Evolutionary conservation across 2,113 vertebrate species (phyloP), one percentile per base, ranked within the genome.

Genomic region (Nerophis lumbriciformis): DNA sequence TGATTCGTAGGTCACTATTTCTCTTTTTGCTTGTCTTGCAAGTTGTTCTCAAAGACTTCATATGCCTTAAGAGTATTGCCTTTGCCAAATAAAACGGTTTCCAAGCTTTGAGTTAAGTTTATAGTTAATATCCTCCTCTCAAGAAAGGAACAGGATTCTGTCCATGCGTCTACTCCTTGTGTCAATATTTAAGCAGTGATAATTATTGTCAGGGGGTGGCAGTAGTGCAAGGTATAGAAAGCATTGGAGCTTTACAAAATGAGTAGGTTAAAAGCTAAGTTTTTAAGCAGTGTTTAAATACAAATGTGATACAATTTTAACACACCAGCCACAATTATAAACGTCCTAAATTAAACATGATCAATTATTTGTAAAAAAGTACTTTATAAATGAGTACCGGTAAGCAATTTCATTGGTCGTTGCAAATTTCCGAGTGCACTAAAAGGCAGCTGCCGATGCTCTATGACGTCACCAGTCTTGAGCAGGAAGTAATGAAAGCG

Each of bases 41-140:
- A n/a, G 6, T 53, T 35, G 19, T 69, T 66, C 8, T 6, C 11
- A 36, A 39, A 10, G 28, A 28, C 28, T 53, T 53, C 2, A 72
- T 75, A 54, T 80, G 69, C 72, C 65, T 82, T 71, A 1, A 61
- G 59, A 73, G 56, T 73, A 48, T 67, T 69, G 57, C 71, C 59
- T 69, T 69, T 80, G 74, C 77, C 78, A 82, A 87, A 88, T 87
- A 87, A 69, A 66, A 87, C 15, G 48, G n/a, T 42, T 69, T 7
- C 51, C 59, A 3, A 69, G 64, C 19, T 15, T 66, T 12, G 38
- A 50, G 37, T 7, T 45, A 12, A 3, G 52, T 12, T 39, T 44
- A 3, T 55, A 1, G 15, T 54, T 65, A 15, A 37, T 47, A 36
- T 72, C 62, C 59, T 76, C 12, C 35, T 56, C 0, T 28, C 5